phyloP scores from a whole-genome alignment of 2,888 invertebrate species.

The Erpobdella octoculata region DNA sequence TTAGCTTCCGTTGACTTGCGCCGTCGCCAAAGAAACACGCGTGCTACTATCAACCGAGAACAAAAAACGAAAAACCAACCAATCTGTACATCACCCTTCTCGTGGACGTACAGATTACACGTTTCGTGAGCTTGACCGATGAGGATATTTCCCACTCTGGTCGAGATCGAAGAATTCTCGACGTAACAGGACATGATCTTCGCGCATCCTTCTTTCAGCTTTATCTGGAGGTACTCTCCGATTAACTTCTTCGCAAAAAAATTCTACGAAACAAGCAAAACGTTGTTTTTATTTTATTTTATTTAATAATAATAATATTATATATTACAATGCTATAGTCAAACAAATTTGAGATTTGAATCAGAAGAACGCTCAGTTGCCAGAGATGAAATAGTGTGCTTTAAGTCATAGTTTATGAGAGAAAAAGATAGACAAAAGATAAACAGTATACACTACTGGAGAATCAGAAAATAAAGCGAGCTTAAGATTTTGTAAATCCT shows the following conservation, averaged over 20 bases:
- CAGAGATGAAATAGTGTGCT: too few relatives aligned
- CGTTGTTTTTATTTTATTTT: too few relatives aligned
- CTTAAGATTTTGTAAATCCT: too few relatives aligned
- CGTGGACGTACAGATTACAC: not conserved
- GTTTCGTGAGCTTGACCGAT: constrained; percentile 1
- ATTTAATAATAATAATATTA: not conserved
- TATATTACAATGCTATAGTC: not conserved
- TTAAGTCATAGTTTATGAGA: too few relatives aligned
- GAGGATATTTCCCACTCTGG: not conserved
- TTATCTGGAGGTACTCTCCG: not conserved
- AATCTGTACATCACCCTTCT: constrained; percentile 5
- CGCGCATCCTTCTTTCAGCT: not conserved
- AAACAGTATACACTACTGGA: too few relatives aligned
- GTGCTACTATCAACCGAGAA: not conserved
- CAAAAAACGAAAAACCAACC: not conserved
- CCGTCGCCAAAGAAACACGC: not conserved
- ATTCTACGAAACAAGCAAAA: not conserved
- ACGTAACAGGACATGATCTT: not conserved
- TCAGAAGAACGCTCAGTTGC: not conserved
- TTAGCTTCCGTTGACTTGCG: too few relatives aligned
- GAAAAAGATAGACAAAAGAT: too few relatives aligned
- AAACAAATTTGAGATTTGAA: not conserved
- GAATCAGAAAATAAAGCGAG: too few relatives aligned
- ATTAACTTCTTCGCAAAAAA: constrained; percentile 7
- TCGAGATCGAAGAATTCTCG: not conserved